A percentile compares a stretch with the other conserved stretches of the same genome.
These are phyloP conservation scores for Pentalonia nigronervosa DNA, from an alignment of 1,140 invertebrate species.

Conservation along the genomic window DNA sequence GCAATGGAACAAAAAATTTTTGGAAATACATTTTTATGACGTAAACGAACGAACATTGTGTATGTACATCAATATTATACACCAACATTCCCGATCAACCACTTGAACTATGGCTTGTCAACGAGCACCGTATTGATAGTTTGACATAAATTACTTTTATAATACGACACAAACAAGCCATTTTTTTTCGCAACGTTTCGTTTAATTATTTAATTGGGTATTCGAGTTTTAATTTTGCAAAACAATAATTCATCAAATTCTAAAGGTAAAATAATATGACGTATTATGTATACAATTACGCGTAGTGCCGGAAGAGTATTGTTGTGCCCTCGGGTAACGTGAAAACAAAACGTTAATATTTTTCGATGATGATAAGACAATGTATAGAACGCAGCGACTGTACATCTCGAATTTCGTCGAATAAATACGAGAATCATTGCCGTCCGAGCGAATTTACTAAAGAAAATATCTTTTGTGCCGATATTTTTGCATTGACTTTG, in stretches of 20 bases:
- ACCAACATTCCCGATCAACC: too few relatives aligned
- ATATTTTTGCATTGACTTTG: background rate
- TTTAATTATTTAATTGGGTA: background rate
- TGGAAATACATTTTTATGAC: background rate
- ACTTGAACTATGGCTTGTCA: background rate
- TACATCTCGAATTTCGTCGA: background rate
- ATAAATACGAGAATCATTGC: background rate
- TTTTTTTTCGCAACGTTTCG: background rate
- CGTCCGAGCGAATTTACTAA: background rate
- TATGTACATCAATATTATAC: background rate
- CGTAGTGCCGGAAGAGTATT: background rate
- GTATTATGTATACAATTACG: background rate
- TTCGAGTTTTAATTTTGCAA: background rate
- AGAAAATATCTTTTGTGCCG: background rate
- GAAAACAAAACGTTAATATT: background rate
- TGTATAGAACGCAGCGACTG: background rate
- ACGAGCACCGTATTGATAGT: background rate
- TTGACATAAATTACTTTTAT: background rate
- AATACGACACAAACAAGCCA: background rate
- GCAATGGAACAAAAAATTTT: background rate
- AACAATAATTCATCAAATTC: background rate
- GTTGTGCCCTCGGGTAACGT: background rate
- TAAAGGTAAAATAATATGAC: background rate
- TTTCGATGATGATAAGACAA: background rate
- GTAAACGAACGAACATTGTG: background rate